Evolutionary conservation across 2,888 invertebrate genomes (phyloP), one percentile per base, ranked within the genome.

Genomic region (Mesoligia furuncula): DNA sequence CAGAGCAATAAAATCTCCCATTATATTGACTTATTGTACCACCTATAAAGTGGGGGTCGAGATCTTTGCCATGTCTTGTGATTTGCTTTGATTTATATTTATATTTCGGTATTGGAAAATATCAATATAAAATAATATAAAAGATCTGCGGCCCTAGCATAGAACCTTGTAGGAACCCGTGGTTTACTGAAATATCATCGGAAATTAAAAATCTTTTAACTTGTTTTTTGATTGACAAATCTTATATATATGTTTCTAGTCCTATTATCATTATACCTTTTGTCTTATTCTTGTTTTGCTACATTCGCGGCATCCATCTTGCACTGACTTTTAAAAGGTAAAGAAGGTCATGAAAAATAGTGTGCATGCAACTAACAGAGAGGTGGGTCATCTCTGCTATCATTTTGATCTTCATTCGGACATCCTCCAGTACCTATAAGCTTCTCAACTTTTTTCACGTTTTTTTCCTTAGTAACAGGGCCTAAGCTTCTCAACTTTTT

Each of bases 1-100:
- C n/a, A 24, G 31, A 68, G 73, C 84, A 79, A 87, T 87, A 87
- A 85, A 87, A 80, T 75, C 20, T 77, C 70, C 80, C 86, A 87
- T 87, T 85, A 87, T 31, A 80, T 84, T 87, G 86, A 87, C 77
- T 77, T 87, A 87, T 87, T 79, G 79, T 68, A 68, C 42, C 78
- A 81, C 77, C 83, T 85, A 59, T 36, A 39, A 74, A 73, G 64
- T 77, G 62, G 68, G 84, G 88, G 87, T 86, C 85, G 86, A 80
- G 80, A 86, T 79, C 83, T 89, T 76, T 85, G 79, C 51, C 57
- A 59, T 61, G 24, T 66, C 64, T 78, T 65, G 11, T 48, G 70
- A 77, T 77, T 77, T 69, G 62, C 64, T 64, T 64, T 39, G 36
- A 48, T 45, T 48, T 59, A 48, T 31, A 31, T 54, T 31, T 42